Evolutionary conservation across 2,888 invertebrate species (phyloP).

Genomic region (Erebia epiphron): DNA sequence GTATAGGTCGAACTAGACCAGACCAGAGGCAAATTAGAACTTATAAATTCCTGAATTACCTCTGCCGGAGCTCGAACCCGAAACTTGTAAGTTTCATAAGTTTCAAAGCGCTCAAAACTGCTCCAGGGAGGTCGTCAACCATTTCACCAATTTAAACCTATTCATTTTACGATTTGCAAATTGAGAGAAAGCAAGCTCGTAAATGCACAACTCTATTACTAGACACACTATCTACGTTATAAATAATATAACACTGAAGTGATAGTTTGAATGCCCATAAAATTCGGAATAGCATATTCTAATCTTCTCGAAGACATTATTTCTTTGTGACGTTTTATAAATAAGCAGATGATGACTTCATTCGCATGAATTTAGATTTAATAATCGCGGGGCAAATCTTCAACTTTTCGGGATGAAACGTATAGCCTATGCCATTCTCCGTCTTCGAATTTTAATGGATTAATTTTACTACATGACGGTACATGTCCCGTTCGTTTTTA

Average conservation of each 20-base stretch:
- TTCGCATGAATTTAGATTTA: too few relatives aligned
- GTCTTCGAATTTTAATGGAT: too few relatives aligned
- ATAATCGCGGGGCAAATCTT: too few relatives aligned
- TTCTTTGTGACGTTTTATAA: background rate
- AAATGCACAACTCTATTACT: constrained; percentile 40
- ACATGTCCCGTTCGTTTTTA: too few relatives aligned
- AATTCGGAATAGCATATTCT: background rate
- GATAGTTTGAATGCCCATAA: constrained; percentile 1
- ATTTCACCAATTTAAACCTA: constrained; percentile 29
- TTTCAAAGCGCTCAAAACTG: background rate
- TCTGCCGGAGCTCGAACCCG: background rate
- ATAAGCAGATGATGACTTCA: too few relatives aligned
- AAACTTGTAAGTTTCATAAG: background rate
- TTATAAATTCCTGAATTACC: too few relatives aligned
- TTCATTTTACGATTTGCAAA: constrained; percentile 44
- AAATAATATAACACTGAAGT: background rate
- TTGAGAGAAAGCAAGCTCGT: constrained; percentile 47
- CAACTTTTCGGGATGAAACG: too few relatives aligned
- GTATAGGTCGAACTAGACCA: too few relatives aligned
- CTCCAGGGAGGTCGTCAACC: background rate
- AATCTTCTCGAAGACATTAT: constrained; percentile 1
- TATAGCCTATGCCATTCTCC: too few relatives aligned
- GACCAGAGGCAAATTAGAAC: too few relatives aligned
- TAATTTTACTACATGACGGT: too few relatives aligned
- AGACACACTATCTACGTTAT: constrained; percentile 25